phyloP scores from a whole-genome alignment of 2,888 invertebrate genomes.

The Tipula helvola region DNA sequence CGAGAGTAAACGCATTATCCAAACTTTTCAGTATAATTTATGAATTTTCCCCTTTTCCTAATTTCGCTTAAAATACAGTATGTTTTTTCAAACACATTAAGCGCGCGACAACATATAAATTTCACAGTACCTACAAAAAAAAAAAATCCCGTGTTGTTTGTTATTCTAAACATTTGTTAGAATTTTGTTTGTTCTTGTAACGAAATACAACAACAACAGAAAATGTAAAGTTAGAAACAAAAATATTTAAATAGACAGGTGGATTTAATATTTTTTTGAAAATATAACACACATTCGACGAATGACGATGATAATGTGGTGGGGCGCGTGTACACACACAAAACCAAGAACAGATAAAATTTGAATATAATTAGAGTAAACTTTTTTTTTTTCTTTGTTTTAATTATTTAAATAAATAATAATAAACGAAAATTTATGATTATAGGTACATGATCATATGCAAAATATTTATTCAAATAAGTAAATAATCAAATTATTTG shows the following conservation, averaged over 20 bases:
- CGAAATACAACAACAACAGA: neutral
- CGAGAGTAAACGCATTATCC: neutral
- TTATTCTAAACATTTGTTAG: neutral
- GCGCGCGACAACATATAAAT: neutral
- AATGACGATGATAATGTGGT: neutral
- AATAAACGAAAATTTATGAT: neutral
- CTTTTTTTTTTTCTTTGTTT: neutral
- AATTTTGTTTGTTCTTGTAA: neutral
- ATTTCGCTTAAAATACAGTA: neutral
- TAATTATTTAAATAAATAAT: neutral
- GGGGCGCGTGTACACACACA: neutral
- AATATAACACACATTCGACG: neutral
- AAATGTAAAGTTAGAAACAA: neutral
- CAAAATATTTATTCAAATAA: neutral
- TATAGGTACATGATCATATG: neutral
- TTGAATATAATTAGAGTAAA: neutral
- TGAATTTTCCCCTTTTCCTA: neutral
- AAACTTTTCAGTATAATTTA: neutral
- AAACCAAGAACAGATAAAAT: neutral
- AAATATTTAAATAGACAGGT: constrained; percentile 4
- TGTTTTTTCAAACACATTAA: neutral
- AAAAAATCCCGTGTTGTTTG: neutral
- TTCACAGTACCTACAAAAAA: neutral
- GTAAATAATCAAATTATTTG: neutral
- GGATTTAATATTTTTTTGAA: constrained; percentile 4